Percentiles rank a stretch among this genome's conserved stretches.
phyloP scores from a whole-genome alignment of 2,888 invertebrate genomes.

The Eurytoma adleriae region DNA sequence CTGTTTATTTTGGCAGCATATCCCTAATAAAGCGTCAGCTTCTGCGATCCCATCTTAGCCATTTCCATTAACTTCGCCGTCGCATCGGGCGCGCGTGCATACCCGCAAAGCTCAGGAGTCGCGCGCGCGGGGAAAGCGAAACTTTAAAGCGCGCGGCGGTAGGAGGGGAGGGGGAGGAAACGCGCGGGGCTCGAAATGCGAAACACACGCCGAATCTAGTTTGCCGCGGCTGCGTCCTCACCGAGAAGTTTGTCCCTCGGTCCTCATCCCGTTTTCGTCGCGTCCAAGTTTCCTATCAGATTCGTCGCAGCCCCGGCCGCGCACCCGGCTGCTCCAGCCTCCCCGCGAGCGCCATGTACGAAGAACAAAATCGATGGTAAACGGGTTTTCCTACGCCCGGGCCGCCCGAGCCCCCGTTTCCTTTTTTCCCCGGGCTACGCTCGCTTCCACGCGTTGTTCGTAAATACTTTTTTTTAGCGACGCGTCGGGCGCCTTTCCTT shows the following conservation, averaged over 20 bases:
- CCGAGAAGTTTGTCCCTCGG: constrained; percentile 32
- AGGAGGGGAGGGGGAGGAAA: neutral
- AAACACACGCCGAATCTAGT: constrained; percentile 31
- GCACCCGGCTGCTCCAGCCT: neutral
- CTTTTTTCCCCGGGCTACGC: neutral
- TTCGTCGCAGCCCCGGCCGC: constrained; percentile 6
- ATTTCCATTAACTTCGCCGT: neutral
- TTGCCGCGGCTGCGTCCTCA: constrained; percentile 14
- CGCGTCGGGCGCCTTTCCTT: neutral
- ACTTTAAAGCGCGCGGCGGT: neutral
- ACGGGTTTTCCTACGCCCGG: constrained; percentile 6
- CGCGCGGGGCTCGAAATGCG: neutral
- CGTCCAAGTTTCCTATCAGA: constrained; percentile 34
- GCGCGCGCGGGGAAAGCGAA: neutral
- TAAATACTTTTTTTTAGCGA: neutral
- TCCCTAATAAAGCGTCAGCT: too few relatives aligned
- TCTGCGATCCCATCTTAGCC: neutral
- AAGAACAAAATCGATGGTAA: constrained; percentile 26
- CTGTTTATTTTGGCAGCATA: too few relatives aligned
- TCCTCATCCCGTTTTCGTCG: constrained; percentile 30
- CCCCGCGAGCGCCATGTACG: neutral
- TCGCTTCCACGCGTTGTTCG: too few relatives aligned
- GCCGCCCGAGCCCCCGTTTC: neutral
- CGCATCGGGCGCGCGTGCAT: neutral
- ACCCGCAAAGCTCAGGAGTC: constrained; percentile 6